These are phyloP conservation scores for Diaphora mendica DNA, from an alignment of 2,888 invertebrate species.

Conservation along the genomic window DNA sequence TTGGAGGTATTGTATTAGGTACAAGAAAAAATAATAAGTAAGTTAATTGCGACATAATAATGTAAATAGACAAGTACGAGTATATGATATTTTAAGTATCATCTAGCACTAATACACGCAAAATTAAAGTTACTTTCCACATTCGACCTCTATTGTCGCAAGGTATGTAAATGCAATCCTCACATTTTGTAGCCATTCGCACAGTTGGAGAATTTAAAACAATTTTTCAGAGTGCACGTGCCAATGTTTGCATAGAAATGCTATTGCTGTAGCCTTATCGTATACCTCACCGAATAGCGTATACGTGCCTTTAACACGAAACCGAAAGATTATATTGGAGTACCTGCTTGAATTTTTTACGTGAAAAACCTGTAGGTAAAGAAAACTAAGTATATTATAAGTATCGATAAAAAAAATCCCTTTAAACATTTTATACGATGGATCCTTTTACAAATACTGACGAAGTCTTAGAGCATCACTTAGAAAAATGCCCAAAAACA, in stretches of 20 bases:
- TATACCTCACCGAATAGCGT: constrained; percentile 1
- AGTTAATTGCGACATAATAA: background rate
- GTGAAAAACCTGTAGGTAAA: background rate
- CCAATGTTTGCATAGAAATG: constrained; percentile 39
- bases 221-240: constrained; percentile 53
- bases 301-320: constrained; percentile 54
- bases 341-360: background rate
- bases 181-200: background rate
- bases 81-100: constrained; percentile 1
- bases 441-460: background rate
- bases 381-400: background rate
- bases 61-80: no score
- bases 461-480: background rate
- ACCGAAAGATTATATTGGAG: constrained; percentile 31
- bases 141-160: constrained; percentile 36
- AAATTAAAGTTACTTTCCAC: constrained; percentile 34
- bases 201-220: constrained; percentile 67
- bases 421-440: background rate
- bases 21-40: background rate
- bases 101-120: constrained; percentile 22
- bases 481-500: background rate
- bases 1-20: no score
- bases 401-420: background rate
- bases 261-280: background rate
- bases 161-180: constrained; percentile 45